These are phyloP conservation scores for Hipposideros armiger DNA, from an alignment of 2,113 vertebrate genomes.

Conservation along the genomic window DNA sequence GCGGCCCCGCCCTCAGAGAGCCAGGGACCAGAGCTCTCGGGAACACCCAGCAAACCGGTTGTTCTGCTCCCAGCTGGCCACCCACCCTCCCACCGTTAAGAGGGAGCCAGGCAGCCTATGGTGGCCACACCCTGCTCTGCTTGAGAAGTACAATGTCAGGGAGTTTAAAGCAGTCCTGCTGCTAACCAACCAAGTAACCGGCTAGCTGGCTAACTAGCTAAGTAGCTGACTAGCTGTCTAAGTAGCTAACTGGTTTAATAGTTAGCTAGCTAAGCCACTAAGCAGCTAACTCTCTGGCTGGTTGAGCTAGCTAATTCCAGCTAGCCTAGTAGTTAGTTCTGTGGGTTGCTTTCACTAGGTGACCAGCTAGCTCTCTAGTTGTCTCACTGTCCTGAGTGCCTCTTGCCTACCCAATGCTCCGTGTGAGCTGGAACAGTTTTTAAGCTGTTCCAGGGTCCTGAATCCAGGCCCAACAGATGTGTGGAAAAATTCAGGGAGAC, in stretches of 20 bases:
- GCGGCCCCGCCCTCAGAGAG: conserved; percentile 60
- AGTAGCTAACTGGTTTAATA: background rate
- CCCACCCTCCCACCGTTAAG: conserved; percentile 9
- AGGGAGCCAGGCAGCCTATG: background rate
- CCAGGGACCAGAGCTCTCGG: background rate
- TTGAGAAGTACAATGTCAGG: background rate
- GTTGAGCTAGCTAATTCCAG: background rate
- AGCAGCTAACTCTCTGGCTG: background rate
- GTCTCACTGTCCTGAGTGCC: background rate
- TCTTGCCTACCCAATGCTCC: background rate
- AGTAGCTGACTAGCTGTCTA: background rate
- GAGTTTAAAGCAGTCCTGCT: background rate
- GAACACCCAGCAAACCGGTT: conserved; percentile 79
- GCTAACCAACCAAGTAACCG: background rate
- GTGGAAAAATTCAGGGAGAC: background rate
- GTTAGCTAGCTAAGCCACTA: background rate
- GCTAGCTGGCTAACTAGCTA: background rate
- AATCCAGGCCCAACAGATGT: background rate
- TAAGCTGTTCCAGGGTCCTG: background rate
- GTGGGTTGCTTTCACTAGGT: background rate
- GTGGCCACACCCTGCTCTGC: conserved; percentile 46
- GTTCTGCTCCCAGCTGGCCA: conserved; percentile 37
- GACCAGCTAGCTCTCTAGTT: background rate
- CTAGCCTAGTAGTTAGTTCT: background rate
- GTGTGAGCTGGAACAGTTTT: background rate